phyloP scores from a whole-genome alignment of 2,113 vertebrate species.

The Ictidomys tridecemlineatus region DNA sequence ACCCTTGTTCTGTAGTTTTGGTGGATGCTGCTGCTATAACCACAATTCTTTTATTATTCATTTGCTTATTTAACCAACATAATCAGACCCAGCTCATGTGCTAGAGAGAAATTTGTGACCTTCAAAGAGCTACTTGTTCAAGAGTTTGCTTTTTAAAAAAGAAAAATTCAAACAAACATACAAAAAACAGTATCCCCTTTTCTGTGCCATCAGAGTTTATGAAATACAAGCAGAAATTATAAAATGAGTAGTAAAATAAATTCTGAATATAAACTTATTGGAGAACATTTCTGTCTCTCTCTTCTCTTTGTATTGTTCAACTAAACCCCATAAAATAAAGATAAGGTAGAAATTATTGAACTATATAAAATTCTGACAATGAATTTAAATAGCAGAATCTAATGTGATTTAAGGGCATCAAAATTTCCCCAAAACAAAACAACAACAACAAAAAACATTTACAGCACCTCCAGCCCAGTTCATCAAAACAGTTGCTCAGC shows the following conservation, averaged over 20 bases:
- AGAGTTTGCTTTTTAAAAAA: not conserved
- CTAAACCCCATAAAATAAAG: not conserved
- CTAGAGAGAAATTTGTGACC: not conserved
- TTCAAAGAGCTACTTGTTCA: slow-evolving; percentile 1
- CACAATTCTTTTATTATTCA: not conserved
- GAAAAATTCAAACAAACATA: not conserved
- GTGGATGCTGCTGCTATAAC: not conserved
- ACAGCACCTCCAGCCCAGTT: not conserved
- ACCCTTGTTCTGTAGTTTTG: not conserved
- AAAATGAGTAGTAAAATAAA: not conserved
- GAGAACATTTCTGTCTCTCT: not conserved
- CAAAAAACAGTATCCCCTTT: not conserved
- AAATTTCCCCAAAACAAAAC: not conserved
- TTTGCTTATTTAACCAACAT: slow-evolving; percentile 46
- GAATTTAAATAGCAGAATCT: not conserved
- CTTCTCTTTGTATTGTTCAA: not conserved
- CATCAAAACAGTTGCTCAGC: not conserved
- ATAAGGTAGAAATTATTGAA: slow-evolving; percentile 11
- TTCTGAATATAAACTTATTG: not conserved
- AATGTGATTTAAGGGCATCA: not conserved
- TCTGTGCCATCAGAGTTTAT: not conserved
- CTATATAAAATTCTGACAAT: not conserved
- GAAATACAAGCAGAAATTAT: not conserved
- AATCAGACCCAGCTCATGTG: not conserved
- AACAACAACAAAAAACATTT: not conserved